Conservation (phyloP, 2,797 vertebrate genomes). For the Eulemur coronatus region DNA sequence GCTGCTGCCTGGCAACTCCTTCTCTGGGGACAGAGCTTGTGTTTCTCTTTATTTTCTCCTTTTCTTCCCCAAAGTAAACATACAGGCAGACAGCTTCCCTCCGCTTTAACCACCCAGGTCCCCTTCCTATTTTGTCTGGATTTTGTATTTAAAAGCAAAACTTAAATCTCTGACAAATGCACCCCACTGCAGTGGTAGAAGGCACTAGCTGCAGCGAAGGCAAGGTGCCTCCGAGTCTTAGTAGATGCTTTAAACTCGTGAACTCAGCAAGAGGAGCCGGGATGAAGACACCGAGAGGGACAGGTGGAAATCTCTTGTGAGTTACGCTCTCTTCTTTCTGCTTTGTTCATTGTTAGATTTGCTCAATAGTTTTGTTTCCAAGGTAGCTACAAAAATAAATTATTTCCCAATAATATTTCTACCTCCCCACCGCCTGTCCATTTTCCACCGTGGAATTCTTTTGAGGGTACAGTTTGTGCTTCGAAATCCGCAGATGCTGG, state of each 20-base stretch:
- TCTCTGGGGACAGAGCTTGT: neutral
- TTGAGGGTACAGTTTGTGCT: neutral
- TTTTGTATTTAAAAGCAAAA: conserved; percentile 42
- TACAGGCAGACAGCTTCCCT: neutral
- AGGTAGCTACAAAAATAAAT: neutral
- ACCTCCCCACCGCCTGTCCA: neutral
- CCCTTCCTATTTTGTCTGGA: neutral
- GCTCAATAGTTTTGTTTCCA: neutral
- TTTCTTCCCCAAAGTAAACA: conserved; percentile 14
- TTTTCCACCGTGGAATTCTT: neutral
- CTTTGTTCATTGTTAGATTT: neutral
- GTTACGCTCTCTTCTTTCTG: neutral
- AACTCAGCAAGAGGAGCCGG: neutral
- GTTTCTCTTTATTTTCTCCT: neutral
- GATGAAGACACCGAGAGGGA: neutral
- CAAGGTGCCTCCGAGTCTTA: neutral
- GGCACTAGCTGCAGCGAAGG: neutral
- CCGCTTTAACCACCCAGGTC: neutral
- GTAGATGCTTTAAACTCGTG: neutral
- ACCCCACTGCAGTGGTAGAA: neutral
- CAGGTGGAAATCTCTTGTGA: neutral
- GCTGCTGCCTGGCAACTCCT: neutral
- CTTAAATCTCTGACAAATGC: neutral
- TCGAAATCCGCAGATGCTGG: neutral
- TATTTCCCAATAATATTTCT: neutral